Evolutionary conservation across 2,113 vertebrate genomes (phyloP), one percentile per base, ranked within the genome.

Genomic region (Epinephelus cyanopodus): DNA sequence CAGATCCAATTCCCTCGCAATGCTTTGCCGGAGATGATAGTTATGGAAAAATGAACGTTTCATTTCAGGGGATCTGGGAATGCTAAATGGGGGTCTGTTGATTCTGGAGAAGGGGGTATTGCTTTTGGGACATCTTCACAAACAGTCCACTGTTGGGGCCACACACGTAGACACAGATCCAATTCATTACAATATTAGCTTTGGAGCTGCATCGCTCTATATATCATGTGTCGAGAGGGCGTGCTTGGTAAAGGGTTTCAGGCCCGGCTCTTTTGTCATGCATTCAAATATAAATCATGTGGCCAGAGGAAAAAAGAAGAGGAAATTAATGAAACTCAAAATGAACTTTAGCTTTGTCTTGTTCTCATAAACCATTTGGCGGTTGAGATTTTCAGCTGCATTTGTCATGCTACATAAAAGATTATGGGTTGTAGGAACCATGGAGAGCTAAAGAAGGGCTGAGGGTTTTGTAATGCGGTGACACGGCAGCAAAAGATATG

Each of bases 41-140:
- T 83, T 77, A 79, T 83, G 82, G 82, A 75, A 47, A 87, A 92
- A 90, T 76, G 79, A 80, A 81, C 71, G 82, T 92, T 94, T 89
- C 89, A 92, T 93, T 93, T 87, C 85, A 81, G 80, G 89, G 91
- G 91, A 93, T 93, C 89, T 89, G 84, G 88, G 79, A 89, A 90
- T 91, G 88, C 73, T 86, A 91, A 90, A 92, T 87, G 66, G 71
- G 76, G 57, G 82, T 64, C 33, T 91, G 90, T 93, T 94, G 92
- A 94, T 86, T 92, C 90, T 91, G 91, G 88, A 87, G 79, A 76
- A 12, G 71, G 83, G 47, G 85, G 48, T 91, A 89, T 94, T 93
- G 84, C 92, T 88, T 92, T 82, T 92, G 87, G 88, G 91, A 93
- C 87, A 86, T 90, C 88, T 88, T 91, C 86, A 74, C 87, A 93